phyloP scores from a whole-genome alignment of 2,113 vertebrate species.

The Megatriorchis doriae region DNA sequence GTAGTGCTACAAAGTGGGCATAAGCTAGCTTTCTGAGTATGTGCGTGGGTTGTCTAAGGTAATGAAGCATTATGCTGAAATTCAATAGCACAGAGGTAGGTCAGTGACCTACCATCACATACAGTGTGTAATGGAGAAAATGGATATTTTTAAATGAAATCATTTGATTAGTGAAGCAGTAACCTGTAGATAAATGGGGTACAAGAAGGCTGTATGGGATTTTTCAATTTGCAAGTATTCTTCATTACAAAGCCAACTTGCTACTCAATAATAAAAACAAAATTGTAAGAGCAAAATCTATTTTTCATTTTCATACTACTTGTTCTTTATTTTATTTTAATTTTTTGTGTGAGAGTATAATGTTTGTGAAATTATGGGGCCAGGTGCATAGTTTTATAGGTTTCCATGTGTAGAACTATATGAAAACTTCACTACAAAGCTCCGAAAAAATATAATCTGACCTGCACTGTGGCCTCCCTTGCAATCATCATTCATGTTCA shows the following conservation, averaged over 20 bases:
- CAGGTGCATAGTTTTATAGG: neutral
- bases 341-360: neutral
- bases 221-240: neutral
- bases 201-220: neutral
- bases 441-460: neutral
- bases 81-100: slow-evolving; percentile 43
- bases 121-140: neutral
- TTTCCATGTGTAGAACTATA: neutral
- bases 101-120: neutral
- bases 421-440: neutral
- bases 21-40: neutral
- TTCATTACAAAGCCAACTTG: neutral
- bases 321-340: neutral
- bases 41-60: neutral
- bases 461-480: neutral
- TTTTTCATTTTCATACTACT: neutral
- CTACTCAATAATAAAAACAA: neutral
- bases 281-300: neutral
- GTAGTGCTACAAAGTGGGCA: neutral
- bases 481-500: neutral
- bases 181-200: neutral
- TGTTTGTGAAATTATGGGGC: neutral
- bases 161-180: slow-evolving; percentile 7
- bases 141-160: slow-evolving; percentile 12
- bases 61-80: slow-evolving; percentile 47